These are phyloP conservation scores for Seriola aureovittata DNA, from an alignment of 2,113 vertebrate genomes.

Conservation along the genomic window DNA sequence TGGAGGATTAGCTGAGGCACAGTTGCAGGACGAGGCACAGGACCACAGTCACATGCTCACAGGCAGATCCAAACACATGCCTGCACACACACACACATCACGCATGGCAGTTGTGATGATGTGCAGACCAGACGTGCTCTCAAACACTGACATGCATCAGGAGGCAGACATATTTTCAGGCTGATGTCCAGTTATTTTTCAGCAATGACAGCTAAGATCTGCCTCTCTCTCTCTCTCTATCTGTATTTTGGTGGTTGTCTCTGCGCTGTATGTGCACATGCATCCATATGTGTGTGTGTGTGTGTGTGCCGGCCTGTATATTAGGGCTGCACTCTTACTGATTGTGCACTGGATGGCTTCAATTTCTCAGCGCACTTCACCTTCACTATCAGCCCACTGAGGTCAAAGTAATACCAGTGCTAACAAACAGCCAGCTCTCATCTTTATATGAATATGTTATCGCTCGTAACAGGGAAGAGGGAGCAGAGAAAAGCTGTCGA, in stretches of 20 bases:
- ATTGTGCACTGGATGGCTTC: background rate
- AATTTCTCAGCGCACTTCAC: background rate
- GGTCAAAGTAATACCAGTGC: background rate
- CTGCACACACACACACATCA: conserved; percentile 34
- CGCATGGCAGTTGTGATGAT: conserved; percentile 50
- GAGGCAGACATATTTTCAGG: conserved; percentile 52
- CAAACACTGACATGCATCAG: conserved; percentile 46
- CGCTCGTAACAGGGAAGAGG: conserved; percentile 53
- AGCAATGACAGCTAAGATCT: conserved; percentile 44
- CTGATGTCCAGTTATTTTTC: conserved; percentile 65
- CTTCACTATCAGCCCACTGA: conserved; percentile 13
- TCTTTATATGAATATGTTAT: conserved; percentile 59
- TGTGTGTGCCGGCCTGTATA: background rate
- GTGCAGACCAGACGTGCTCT: conserved; percentile 54
- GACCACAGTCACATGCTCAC: conserved; percentile 49
- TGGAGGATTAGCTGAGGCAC: conserved; percentile 59
- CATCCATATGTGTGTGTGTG: background rate
- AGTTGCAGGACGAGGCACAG: conserved; percentile 55
- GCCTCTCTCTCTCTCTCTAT: conserved; percentile 24
- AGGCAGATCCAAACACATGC: conserved; percentile 57
- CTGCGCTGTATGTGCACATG: background rate
- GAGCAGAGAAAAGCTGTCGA: conserved; percentile 40
- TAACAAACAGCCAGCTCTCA: conserved; percentile 36
- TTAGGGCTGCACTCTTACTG: background rate
- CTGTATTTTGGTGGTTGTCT: background rate